phyloP scores from a whole-genome alignment of 2,113 vertebrate species.

The Tursiops truncatus region DNA sequence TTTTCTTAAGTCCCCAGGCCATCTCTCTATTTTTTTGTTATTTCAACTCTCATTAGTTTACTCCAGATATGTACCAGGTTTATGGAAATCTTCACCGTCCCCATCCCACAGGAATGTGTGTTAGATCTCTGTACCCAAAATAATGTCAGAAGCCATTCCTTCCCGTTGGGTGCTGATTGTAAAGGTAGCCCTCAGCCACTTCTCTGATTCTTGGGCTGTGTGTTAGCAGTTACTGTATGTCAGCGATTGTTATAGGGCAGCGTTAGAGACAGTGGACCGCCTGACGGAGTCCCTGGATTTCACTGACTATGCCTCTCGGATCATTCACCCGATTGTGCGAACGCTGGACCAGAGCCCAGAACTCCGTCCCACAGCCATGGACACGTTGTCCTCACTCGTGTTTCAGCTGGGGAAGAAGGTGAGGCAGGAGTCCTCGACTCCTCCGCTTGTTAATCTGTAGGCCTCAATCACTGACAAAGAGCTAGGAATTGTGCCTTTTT shows the following conservation, averaged over 20 bases:
- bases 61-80: not conserved
- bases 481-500: not conserved
- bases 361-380: constrained; percentile 94
- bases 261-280: constrained; percentile 96
- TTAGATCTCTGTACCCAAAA: not conserved
- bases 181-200: not conserved
- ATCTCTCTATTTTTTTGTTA: not conserved
- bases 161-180: not conserved
- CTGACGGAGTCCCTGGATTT: constrained; percentile 98
- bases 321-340: constrained; percentile 97
- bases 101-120: not conserved
- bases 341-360: constrained; percentile 95
- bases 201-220: not conserved
- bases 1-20: not conserved
- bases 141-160: not conserved
- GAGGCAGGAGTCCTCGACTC: not conserved
- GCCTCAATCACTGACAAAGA: not conserved
- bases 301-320: constrained; percentile 97
- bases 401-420: constrained; percentile 99
- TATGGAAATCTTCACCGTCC: not conserved
- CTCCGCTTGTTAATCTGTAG: not conserved
- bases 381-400: constrained; percentile 96
- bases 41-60: not conserved
- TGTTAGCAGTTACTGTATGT: not conserved
- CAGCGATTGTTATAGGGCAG: constrained; percentile 85